Evolutionary conservation across 2,888 invertebrate genomes (phyloP), one percentile per base, ranked within the genome.

Genomic region (Mesoligia furuncula): DNA sequence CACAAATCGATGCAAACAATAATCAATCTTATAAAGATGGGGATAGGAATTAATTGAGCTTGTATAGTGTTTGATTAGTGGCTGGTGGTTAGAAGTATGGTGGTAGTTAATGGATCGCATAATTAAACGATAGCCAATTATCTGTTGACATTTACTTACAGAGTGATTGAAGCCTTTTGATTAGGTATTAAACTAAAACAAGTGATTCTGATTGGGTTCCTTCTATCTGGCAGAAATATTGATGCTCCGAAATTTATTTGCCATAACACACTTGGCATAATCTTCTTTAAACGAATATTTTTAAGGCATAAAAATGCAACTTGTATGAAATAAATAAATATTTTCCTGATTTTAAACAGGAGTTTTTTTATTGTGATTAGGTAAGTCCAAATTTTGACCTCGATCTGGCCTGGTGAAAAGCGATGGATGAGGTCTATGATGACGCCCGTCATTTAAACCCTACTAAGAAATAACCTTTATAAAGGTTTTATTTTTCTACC

Each of bases 81-180:
- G n/a, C 7, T 36, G 7, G n/a, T 64, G 17, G 45, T 51, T 51
- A n/a, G 36, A 73, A 73, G 31, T 57, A 42, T 57, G 31, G 31
- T 36, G 45, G n/a, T 67, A 59, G 36, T 81, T 72, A 77, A 73
- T 69, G 57, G 51, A 61, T 51, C 24, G 59, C 24, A 48, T 84
- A 77, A 84, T 85, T 48, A 51, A 54, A 74, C 39, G 27, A n/a
- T 31, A 42, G 27, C 54, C 20, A 73, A 83, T 84, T 75, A 78
- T 42, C 51, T 54, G 39, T 71, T 64, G 42, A 27, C 72, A 15
- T 74, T 42, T 68, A 51, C 17, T 27, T 24, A 11, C 42, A 51
- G 66, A 51, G 66, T 39, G 45, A 48, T 36, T 77, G n/a, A 42
- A 36, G 39, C 39, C 39, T 39, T 39, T 39, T 39, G 39, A 39